These are phyloP conservation scores for Steinernema hermaphroditum DNA, from an alignment of 2,888 invertebrate genomes.

Conservation along the genomic window DNA sequence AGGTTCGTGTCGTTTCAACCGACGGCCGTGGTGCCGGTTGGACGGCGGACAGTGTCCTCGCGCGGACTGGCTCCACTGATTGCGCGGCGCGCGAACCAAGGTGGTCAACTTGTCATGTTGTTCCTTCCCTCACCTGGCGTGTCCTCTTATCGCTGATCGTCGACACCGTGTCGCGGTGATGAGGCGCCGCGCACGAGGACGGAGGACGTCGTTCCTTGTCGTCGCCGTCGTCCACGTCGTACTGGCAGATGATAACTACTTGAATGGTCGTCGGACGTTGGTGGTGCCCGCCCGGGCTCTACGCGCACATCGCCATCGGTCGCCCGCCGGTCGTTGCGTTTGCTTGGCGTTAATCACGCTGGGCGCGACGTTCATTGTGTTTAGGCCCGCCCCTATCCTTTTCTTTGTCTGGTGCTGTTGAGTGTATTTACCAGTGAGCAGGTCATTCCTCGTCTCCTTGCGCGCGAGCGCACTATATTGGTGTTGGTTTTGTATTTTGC, in stretches of 20 bases:
- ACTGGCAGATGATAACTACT: slow-evolving; percentile 31
- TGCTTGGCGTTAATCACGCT: slow-evolving; percentile 31
- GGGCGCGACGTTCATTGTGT: slow-evolving; percentile 29
- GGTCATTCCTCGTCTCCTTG: slow-evolving; percentile 26
- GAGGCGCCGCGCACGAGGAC: slow-evolving; percentile 16
- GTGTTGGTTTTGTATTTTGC: slow-evolving; percentile 31
- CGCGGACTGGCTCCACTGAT: neutral
- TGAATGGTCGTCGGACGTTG: slow-evolving; percentile 22
- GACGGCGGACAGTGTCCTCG: neutral
- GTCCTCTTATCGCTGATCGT: slow-evolving; percentile 30
- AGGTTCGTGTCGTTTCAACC: slow-evolving; percentile 3
- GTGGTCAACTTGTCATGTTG: slow-evolving; percentile 28
- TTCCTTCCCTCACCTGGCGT: slow-evolving; percentile 26
- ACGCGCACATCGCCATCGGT: slow-evolving; percentile 22
- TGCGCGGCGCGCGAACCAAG: neutral
- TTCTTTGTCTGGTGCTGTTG: slow-evolving; percentile 26
- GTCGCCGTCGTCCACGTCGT: neutral
- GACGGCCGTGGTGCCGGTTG: neutral
- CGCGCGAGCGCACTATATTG: slow-evolving; percentile 28
- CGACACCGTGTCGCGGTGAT: slow-evolving; percentile 28
- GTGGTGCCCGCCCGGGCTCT: slow-evolving; percentile 19
- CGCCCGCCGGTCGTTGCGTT: slow-evolving; percentile 16
- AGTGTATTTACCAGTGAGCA: slow-evolving; percentile 31
- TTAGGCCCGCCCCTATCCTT: slow-evolving; percentile 29
- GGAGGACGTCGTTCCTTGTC: neutral